Conservation (phyloP, 2,113 vertebrate genomes). For the Onychostruthus taczanowskii region DNA sequence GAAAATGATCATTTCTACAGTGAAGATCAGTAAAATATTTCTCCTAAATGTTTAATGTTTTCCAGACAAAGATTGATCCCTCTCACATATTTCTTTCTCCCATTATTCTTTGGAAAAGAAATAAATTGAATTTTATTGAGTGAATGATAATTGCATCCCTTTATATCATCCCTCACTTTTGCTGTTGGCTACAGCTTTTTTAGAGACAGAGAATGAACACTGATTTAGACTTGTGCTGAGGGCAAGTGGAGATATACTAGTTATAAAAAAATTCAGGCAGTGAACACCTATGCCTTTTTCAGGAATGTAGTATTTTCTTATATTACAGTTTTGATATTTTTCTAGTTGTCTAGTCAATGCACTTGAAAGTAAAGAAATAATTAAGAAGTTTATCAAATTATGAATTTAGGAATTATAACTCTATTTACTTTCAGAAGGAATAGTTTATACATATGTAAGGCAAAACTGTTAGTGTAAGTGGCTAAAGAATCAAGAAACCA, state of each 20-base stretch:
- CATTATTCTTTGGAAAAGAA: not conserved
- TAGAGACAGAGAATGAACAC: not conserved
- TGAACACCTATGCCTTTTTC: not conserved
- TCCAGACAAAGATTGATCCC: not conserved
- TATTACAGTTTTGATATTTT: not conserved
- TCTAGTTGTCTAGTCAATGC: not conserved
- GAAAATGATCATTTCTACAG: not conserved
- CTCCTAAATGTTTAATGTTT: not conserved
- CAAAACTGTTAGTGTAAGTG: not conserved
- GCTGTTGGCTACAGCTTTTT: not conserved
- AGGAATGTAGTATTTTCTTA: not conserved
- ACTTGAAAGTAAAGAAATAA: not conserved
- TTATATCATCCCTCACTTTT: not conserved
- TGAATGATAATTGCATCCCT: not conserved
- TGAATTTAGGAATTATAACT: not conserved
- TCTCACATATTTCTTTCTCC: not conserved
- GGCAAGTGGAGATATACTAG: not conserved
- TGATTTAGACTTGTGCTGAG: not conserved
- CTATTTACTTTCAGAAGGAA: not conserved
- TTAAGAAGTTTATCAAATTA: not conserved
- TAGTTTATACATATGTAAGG: not conserved
- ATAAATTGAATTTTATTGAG: not conserved
- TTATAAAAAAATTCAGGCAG: not conserved
- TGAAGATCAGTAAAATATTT: not conserved
- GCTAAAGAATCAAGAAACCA: not conserved